Conservation (phyloP, 2,797 vertebrate genomes). For the Enteromius paludinosus region DNA sequence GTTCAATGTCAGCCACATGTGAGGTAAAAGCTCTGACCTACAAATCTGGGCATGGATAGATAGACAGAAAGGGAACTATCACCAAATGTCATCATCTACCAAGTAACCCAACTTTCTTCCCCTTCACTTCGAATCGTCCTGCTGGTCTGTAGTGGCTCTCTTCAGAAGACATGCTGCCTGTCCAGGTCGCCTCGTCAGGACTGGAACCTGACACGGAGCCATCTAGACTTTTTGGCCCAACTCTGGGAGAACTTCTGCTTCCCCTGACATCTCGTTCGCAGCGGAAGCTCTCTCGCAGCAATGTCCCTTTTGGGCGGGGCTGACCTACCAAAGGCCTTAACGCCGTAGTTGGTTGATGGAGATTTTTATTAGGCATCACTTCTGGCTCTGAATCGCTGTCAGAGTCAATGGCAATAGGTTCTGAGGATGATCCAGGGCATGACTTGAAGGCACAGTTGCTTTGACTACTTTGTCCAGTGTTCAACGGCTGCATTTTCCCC, state of each 20-base stretch:
- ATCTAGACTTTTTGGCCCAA: conserved; percentile 52
- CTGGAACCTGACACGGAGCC: conserved; percentile 51
- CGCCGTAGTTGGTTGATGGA: conserved; percentile 33
- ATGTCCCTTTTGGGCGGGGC: conserved; percentile 41
- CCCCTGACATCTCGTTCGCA: conserved; percentile 37
- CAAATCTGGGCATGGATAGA: conserved; percentile 9
- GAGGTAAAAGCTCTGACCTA: conserved; percentile 54
- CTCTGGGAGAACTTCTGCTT: conserved; percentile 45
- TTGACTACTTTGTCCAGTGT: conserved; percentile 79
- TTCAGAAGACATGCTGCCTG: conserved; percentile 53
- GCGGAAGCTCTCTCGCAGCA: conserved; percentile 40
- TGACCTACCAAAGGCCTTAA: conserved; percentile 43
- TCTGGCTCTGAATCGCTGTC: conserved; percentile 77
- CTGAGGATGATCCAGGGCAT: conserved; percentile 66
- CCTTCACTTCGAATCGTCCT: conserved; percentile 61
- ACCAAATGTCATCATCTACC: conserved; percentile 57
- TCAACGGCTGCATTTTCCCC: conserved; percentile 49
- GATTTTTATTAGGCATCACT: conserved; percentile 55
- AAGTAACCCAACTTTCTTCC: conserved; percentile 60
- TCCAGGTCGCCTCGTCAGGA: conserved; percentile 57
- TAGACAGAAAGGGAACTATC: neutral
- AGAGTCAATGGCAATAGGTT: conserved; percentile 79
- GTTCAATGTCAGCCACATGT: conserved; percentile 37
- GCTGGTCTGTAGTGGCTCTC: conserved; percentile 57
- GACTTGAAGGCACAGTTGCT: conserved; percentile 82